Conservation (phyloP, 2,113 vertebrate genomes). For the Thomomys bottae region DNA sequence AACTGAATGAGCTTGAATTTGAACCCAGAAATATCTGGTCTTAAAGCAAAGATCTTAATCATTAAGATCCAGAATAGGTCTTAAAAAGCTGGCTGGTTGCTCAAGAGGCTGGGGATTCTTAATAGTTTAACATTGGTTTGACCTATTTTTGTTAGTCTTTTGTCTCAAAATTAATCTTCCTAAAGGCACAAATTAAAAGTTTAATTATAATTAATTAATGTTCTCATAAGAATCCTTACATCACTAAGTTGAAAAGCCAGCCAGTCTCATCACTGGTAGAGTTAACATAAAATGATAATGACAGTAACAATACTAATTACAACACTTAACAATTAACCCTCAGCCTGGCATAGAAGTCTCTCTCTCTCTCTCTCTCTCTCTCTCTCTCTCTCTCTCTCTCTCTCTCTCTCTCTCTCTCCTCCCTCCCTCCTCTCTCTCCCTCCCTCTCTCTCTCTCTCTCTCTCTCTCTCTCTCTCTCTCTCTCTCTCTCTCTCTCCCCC, state of each 20-base stretch:
- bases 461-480: too few species aligned
- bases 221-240: slow-evolving; percentile 59
- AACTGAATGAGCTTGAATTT: not conserved
- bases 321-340: slow-evolving; percentile 9
- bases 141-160: slow-evolving; percentile 62
- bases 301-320: slow-evolving; percentile 7
- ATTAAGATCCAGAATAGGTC: not conserved
- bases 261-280: not conserved
- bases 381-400: too few species aligned
- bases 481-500: too few species aligned
- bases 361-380: too few species aligned
- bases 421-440: too few species aligned
- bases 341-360: not conserved
- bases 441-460: too few species aligned
- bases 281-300: slow-evolving; percentile 39
- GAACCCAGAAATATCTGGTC: not conserved
- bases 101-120: slow-evolving; percentile 10
- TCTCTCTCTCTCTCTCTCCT: too few species aligned
- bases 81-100: not conserved
- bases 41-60: not conserved
- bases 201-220: slow-evolving; percentile 69
- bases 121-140: slow-evolving; percentile 38
- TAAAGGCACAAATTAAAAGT: slow-evolving; percentile 67
- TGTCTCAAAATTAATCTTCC: slow-evolving; percentile 66
- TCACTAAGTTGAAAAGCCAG: slow-evolving; percentile 51